Evolutionary conservation across 2,113 vertebrate species (phyloP), one percentile per base, ranked within the genome.

Genomic region (Halichoeres trimaculatus): DNA sequence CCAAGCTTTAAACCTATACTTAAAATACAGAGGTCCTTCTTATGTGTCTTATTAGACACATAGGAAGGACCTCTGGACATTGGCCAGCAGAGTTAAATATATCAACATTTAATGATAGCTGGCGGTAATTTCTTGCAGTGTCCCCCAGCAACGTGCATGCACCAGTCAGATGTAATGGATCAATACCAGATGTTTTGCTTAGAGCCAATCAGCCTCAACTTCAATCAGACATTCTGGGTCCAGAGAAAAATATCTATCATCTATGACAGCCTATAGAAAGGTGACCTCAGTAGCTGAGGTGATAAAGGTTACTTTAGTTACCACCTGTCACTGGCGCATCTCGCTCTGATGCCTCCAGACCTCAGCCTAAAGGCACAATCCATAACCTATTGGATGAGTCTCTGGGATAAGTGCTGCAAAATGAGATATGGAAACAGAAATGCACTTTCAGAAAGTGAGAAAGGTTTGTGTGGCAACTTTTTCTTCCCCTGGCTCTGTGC

Each of bases 241-340:
- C 65, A 45, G 66, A 76, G 67, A 63, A 58, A 84, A 90, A 87
- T 30, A 70, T 89, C 83, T 88, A 60, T 86, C 79, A 87, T 90
- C 90, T 86, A 40, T 84, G 86, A 90, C 86, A 89, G 83, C 74
- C 12, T 69, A 74, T 62, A 70, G 88, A 83, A 84, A 84, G 88
- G 81, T 91, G 88, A 91, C 90, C 90, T 80, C 55, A 14, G 87
- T 54, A 71, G 62, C 74, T 40, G 64, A 84, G 87, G 88, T 89
- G 87, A 91, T 91, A 85, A 86, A 91, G 90, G 85, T 91, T 85
- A 89, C 77, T 85, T 60, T 64, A 78, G 88, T 87, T 85, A 89
- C 83, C 81, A 89, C 56, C 88, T 91, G 90, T 91, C 90, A 91
- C 24, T 13, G 72, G 57, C 36, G 34, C 73, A 79, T 88, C 84